phyloP scores from a whole-genome alignment of 2,113 vertebrate genomes.

The Carassius auratus region DNA sequence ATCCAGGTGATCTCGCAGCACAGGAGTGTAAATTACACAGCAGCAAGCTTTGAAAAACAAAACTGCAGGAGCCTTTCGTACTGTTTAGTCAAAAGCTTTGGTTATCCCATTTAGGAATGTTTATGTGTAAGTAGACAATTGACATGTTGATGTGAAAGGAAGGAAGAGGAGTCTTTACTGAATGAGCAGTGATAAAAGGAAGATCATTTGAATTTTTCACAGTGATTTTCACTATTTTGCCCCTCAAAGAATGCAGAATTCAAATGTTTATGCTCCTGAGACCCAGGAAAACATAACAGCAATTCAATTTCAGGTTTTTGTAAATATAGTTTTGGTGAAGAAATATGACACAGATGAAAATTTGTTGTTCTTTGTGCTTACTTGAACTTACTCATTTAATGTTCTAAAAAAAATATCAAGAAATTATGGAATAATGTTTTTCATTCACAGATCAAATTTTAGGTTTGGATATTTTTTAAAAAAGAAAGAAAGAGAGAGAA shows the following conservation, averaged over 20 bases:
- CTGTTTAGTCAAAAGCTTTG: slow-evolving; percentile 15
- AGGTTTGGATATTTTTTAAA: too few relatives aligned
- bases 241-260: background rate
- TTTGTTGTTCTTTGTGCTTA: background rate
- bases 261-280: background rate
- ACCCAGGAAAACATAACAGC: background rate
- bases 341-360: background rate
- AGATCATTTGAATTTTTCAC: background rate
- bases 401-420: background rate
- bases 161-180: background rate
- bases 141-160: background rate
- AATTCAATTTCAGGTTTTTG: background rate
- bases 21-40: slow-evolving; percentile 27
- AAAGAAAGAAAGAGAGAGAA: too few relatives aligned
- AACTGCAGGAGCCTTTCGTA: background rate
- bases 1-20: slow-evolving; percentile 32
- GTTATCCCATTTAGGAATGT: slow-evolving; percentile 28
- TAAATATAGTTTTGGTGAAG: background rate
- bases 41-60: background rate
- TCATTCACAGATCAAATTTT: background rate
- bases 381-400: background rate
- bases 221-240: background rate
- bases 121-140: slow-evolving; percentile 28
- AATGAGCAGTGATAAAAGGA: background rate
- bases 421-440: background rate